Evolutionary conservation across 2,113 vertebrate genomes (phyloP).

Genomic region (Suncus etruscus): DNA sequence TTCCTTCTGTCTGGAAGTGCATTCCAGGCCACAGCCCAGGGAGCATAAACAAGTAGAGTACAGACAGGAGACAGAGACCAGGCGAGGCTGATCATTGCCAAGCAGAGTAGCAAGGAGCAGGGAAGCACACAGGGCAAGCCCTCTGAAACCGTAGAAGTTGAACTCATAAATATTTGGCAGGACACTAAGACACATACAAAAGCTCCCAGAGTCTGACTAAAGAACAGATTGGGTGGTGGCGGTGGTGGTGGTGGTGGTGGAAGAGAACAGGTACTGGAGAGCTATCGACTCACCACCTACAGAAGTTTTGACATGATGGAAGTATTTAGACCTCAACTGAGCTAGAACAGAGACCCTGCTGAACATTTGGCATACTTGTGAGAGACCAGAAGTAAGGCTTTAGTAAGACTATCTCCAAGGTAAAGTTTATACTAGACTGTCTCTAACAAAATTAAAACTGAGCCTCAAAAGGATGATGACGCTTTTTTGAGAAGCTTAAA

Average conservation of each 20-base stretch:
- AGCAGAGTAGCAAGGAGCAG: background rate
- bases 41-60: background rate
- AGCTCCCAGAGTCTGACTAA: background rate
- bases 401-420: background rate
- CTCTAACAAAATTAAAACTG: background rate
- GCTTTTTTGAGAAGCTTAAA: background rate
- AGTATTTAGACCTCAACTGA: background rate
- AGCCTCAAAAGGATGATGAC: background rate
- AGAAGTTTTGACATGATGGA: background rate
- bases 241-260: too few species aligned
- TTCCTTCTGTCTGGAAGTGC: slow-evolving; percentile 17
- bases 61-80: background rate
- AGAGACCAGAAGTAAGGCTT: background rate
- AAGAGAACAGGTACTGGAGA: too few species aligned
- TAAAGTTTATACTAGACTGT: background rate
- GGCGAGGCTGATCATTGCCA: background rate
- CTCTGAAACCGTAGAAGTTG: background rate
- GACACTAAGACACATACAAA: background rate
- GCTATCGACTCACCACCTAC: background rate
- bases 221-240: background rate
- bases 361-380: background rate
- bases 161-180: background rate
- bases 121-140: background rate
- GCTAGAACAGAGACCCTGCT: background rate
- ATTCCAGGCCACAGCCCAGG: background rate